These are phyloP conservation scores for Myiotriccus ornatus DNA, from an alignment of 2,797 vertebrate genomes.

Conservation along the genomic window DNA sequence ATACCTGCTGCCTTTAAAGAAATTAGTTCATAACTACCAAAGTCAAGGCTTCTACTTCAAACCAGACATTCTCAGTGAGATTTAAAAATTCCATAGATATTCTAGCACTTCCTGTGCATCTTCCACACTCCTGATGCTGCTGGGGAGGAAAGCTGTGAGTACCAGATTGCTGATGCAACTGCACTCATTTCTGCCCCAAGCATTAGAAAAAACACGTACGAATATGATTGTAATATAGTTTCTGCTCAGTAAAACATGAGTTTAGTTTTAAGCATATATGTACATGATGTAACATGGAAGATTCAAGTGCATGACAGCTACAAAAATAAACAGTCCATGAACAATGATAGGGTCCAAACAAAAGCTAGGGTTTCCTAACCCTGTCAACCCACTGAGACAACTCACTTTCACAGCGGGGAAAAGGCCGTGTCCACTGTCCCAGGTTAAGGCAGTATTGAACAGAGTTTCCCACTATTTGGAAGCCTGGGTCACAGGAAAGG, in stretches of 20 bases:
- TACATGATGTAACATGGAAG: not conserved
- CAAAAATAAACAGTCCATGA: not conserved
- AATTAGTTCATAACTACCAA: not conserved
- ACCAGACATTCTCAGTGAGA: not conserved
- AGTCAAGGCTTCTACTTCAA: not conserved
- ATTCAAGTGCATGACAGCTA: not conserved
- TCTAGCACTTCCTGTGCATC: not conserved
- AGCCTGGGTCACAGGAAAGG: slow-evolving; percentile 92
- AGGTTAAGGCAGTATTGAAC: slow-evolving; percentile 89
- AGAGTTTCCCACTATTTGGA: slow-evolving; percentile 92
- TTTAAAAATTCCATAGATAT: not conserved
- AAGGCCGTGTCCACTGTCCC: slow-evolving; percentile 91
- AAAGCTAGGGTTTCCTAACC: not conserved
- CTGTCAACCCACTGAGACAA: not conserved
- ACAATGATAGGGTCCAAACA: not conserved
- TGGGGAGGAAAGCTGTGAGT: not conserved
- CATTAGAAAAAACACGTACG: not conserved
- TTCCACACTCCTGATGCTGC: not conserved
- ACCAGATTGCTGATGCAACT: not conserved
- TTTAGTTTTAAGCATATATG: not conserved
- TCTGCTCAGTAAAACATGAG: not conserved
- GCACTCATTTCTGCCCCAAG: not conserved
- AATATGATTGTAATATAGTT: not conserved
- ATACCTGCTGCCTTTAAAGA: not conserved
- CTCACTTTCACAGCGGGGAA: slow-evolving; percentile 94